phyloP scores from a whole-genome alignment of 2,888 invertebrate species.

The Diadegma fenestrale region DNA sequence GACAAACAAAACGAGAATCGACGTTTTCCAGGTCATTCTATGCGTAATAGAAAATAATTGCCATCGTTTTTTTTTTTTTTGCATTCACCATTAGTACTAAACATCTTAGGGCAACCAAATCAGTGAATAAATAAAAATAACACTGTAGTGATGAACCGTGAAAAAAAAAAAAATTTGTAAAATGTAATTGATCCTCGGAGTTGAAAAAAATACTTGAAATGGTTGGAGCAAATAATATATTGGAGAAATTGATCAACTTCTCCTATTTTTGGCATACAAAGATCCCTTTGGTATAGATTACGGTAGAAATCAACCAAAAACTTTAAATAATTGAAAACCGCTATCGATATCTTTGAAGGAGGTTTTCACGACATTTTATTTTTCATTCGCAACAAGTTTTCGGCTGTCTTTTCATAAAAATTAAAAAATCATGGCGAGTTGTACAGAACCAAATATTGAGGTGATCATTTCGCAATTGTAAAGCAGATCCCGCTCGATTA shows the following conservation, averaged over 20 bases:
- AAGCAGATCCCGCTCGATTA: not conserved
- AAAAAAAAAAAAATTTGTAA: too few relatives aligned
- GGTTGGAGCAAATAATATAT: too few relatives aligned
- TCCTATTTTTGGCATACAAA: too few relatives aligned
- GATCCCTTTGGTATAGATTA: too few relatives aligned
- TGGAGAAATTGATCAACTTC: too few relatives aligned
- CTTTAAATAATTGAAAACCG: not conserved
- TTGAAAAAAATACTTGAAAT: too few relatives aligned
- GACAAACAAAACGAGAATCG: conserved; percentile 11
- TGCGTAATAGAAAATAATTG: not conserved
- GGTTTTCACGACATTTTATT: not conserved
- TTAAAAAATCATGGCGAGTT: not conserved
- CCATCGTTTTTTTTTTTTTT: not conserved
- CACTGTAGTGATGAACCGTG: too few relatives aligned
- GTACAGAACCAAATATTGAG: not conserved
- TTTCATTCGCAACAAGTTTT: not conserved
- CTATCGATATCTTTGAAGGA: too few relatives aligned
- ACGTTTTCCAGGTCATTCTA: not conserved
- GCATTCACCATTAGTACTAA: not conserved
- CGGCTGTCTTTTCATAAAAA: not conserved
- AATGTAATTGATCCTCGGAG: too few relatives aligned
- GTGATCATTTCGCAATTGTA: not conserved
- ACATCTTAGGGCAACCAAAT: not conserved
- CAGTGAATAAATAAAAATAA: too few relatives aligned
- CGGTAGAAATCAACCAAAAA: not conserved